Evolutionary conservation across 2,888 invertebrate species (phyloP), one percentile per base, ranked within the genome.

Genomic region (Pheosia gnoma): DNA sequence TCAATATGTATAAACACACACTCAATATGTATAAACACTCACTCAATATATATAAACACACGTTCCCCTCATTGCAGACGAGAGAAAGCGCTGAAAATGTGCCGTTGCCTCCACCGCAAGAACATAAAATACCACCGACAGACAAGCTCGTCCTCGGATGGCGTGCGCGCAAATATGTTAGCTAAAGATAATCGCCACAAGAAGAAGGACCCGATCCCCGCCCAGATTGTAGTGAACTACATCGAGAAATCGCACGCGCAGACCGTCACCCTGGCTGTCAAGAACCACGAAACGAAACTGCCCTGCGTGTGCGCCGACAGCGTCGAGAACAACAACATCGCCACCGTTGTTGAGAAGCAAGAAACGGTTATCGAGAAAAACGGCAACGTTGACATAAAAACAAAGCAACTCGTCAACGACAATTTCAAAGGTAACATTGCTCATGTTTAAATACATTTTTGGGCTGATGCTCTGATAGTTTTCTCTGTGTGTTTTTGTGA

Each of bases 131-230:
- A 77, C 37, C 81, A 87, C n/a, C 83, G 86, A 0, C 86, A 88
- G 52, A 79, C 85, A 0, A 89, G 91, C 0, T 88, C 94, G 0
- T 93, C 93, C 0, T 91, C 92, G 0, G 91, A 93, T n/a, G 82
- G 80, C 13, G 36, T 76, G n/a, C 75, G 69, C 60, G 10, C 53
- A n/a, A 58, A 54, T 56, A 62, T 68, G 4, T 62, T 63, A 4
- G 57, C 65, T 9, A 63, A 63, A 25, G 64, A 62, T 13, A 78
- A 77, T 51, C 79, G 79, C 13, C 81, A 82, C 60, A 81, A 77
- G 71, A 84, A 82, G 67, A 81, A 80, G 41, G 66, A 71, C 0
- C 79, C 75, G 39, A 65, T 72, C 0, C 79, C 74, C 0, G 62
- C 78, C 0, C 82, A 85, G 3, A 62, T 88, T 3, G 55, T 87